Base-by-base conservation (phyloP, 2,888 invertebrate species). In the Machimus rusticus region DNA sequence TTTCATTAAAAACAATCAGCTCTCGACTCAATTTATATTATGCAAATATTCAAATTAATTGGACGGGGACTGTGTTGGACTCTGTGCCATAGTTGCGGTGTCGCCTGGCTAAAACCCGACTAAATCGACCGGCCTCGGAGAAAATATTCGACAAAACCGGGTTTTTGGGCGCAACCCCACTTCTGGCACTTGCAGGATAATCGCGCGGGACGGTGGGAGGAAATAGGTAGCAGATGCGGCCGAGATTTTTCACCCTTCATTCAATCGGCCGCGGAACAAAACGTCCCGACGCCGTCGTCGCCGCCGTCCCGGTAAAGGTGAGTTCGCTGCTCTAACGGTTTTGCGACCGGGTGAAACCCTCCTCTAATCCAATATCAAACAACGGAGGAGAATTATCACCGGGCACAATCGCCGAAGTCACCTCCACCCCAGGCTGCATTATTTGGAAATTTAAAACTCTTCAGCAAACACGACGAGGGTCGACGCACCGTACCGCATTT, bases 401-500 rank as follows among this genome's bases (percentile, higher is more conserved):
- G 86, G 78, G 78, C 66, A 79, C 78, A 86, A 86, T 86, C 86
- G 57, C 28, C 55, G 77, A 86, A 86, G 86, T 86, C 86, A 86
- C 77, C 86, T 86, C 76, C 86, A 86, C 77, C 77, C 86, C 86
- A 86, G 46, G 51, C 37, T 74, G 77, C 77, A 86, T 86, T 86
- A 79, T 78, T 86, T 78, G 86, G 78, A 86, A 86, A 86, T 86
- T 86, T 86, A 86, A 86, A 86, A 86, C 86, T 86, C 77, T 86
- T 86, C 86, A 86, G 23, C 57, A 78, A 85, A 85, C 74, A 85
- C 74, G 74, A 46, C 39, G 55, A 34, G 66, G 85, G 74, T 85
- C 74, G 74, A 46, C 46, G 85, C 74, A 74, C 74, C 46, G 85
- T 46, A 74, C 74, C 34, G 43, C 55, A 43, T 85, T 74, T 85